phyloP scores from a whole-genome alignment of 2,113 vertebrate genomes.

The Daphoenositta chrysoptera region DNA sequence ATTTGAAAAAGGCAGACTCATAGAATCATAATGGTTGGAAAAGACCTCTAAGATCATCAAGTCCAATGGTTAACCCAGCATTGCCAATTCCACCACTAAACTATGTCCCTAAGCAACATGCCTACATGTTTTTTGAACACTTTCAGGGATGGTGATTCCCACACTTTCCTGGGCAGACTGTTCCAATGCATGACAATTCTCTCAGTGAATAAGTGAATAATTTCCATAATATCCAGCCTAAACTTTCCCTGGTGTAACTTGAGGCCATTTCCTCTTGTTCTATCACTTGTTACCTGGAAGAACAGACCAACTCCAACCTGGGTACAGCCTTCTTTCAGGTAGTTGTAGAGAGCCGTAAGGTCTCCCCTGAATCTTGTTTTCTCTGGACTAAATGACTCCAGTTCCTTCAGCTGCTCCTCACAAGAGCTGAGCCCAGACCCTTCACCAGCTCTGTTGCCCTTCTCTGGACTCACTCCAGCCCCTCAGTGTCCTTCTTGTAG shows the following conservation, averaged over 20 bases:
- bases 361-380: not conserved
- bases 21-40: not conserved
- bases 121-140: not conserved
- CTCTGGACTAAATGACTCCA: not conserved
- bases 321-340: not conserved
- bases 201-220: not conserved
- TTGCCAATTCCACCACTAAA: not conserved
- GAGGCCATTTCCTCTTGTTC: not conserved
- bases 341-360: not conserved
- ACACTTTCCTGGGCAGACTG: not conserved
- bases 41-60: not conserved
- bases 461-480: rapidly evolving
- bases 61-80: not conserved
- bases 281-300: not conserved
- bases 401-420: not conserved
- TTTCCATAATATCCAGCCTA: not conserved
- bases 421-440: not conserved
- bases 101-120: rapidly evolving
- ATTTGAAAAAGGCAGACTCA: not conserved
- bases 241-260: not conserved
- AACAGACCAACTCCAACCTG: not conserved
- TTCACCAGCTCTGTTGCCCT: rapidly evolving
- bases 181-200: not conserved
- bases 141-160: not conserved
- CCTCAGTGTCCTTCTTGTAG: not conserved